Conservation (phyloP, 1,140 invertebrate species). For the Papilio machaon region DNA sequence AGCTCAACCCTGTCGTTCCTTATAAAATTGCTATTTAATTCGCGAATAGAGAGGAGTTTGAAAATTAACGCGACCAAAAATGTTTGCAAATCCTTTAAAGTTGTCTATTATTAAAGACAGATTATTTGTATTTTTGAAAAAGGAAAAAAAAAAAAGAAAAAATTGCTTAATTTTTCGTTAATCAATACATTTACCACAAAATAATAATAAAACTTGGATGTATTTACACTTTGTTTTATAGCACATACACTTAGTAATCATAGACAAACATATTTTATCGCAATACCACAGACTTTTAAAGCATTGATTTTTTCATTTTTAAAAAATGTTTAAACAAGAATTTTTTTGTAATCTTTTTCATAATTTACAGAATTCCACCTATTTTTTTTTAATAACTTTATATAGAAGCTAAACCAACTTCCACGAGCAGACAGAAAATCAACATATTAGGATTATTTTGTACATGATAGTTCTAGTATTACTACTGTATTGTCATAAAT, state of each 20-base stretch:
- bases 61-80: not conserved
- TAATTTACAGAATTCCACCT: not conserved
- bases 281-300: not conserved
- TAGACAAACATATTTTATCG: no score
- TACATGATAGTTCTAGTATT: slow-evolving; percentile 63
- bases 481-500: slow-evolving; percentile 65
- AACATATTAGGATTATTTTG: slow-evolving; percentile 59
- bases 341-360: not conserved
- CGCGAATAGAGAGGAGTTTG: not conserved
- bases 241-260: no score
- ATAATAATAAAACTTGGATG: no score
- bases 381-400: not conserved
- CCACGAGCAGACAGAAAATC: slow-evolving; percentile 54
- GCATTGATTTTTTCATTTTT: not conserved
- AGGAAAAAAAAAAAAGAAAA: no score
- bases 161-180: no score
- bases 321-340: not conserved
- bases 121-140: no score
- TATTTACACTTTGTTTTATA: no score
- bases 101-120: not conserved
- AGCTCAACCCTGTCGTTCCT: slow-evolving; percentile 36
- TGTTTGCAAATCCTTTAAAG: not conserved
- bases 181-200: no score
- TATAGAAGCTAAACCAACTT: slow-evolving; percentile 49
- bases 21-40: slow-evolving; percentile 16